phyloP scores from a whole-genome alignment of 2,113 vertebrate species.

The Atractosteus spatula region DNA sequence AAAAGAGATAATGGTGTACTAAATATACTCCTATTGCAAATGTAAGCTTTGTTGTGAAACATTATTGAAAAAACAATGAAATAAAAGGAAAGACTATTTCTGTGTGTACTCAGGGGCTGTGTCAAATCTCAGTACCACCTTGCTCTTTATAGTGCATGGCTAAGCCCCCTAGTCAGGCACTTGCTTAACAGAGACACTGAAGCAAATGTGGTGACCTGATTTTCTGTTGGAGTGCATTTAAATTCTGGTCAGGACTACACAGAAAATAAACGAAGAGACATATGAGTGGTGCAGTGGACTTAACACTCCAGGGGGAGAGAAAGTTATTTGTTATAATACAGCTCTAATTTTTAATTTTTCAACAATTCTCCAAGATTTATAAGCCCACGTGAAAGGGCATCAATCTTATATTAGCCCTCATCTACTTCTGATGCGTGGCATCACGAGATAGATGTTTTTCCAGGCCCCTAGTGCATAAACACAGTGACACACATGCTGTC shows the following conservation, averaged over 20 bases:
- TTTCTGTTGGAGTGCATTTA: slow-evolving; percentile 31
- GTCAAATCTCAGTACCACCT: not conserved
- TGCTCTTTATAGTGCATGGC: not conserved
- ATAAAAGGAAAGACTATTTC: no score
- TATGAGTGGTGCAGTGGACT: not conserved
- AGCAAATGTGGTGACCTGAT: slow-evolving; percentile 23
- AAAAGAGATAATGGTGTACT: no score
- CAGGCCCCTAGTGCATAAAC: slow-evolving; percentile 38
- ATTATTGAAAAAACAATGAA: no score
- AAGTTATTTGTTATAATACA: slow-evolving; percentile 60
- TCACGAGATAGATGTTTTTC: slow-evolving; percentile 62
- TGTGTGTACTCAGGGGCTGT: no score
- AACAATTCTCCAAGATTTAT: slow-evolving; percentile 54
- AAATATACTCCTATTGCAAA: no score
- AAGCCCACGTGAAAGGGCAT: slow-evolving; percentile 43
- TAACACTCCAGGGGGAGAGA: slow-evolving; percentile 24
- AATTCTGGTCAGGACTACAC: not conserved
- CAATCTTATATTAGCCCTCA: slow-evolving; percentile 47
- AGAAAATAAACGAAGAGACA: not conserved
- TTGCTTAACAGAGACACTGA: not conserved
- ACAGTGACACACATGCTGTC: slow-evolving; percentile 58
- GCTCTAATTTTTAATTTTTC: slow-evolving; percentile 61
- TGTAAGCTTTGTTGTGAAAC: no score
- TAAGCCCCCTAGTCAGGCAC: not conserved
- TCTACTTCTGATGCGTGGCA: slow-evolving; percentile 33